These are phyloP conservation scores for Perca schrenkii DNA, from an alignment of 2,113 vertebrate genomes.

Conservation along the genomic window DNA sequence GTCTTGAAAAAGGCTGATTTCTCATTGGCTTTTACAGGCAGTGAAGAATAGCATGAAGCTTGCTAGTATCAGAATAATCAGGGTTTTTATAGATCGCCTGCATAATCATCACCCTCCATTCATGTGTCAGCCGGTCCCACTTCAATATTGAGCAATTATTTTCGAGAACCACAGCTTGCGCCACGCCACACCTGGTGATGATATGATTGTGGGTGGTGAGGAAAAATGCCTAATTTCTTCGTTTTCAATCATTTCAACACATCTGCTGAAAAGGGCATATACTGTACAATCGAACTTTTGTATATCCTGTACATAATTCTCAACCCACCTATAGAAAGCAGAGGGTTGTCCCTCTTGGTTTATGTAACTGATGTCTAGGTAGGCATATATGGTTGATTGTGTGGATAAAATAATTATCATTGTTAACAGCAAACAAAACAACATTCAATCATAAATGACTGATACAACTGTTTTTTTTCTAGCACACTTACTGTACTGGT, in stretches of 20 bases:
- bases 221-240: conserved; percentile 17
- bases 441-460: neutral
- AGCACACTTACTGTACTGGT: neutral
- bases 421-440: neutral
- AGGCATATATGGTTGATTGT: neutral
- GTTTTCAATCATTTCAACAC: neutral
- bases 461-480: neutral
- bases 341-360: neutral
- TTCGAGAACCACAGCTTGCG: conserved; percentile 32
- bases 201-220: neutral
- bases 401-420: neutral
- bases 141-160: conserved; percentile 38
- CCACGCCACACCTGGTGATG: neutral
- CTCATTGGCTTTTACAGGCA: neutral
- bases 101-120: conserved; percentile 48
- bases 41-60: conserved; percentile 29
- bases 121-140: conserved; percentile 18
- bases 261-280: neutral
- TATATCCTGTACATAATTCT: neutral
- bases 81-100: conserved; percentile 40
- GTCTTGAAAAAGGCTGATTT: conserved; percentile 21
- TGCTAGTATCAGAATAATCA: conserved; percentile 37
- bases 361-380: neutral
- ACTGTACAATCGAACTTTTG: neutral
- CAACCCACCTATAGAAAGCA: neutral